Evolutionary conservation across 2,797 vertebrate genomes (phyloP), one percentile per base, ranked within the genome.

Genomic region (Eidolon dupreanum): DNA sequence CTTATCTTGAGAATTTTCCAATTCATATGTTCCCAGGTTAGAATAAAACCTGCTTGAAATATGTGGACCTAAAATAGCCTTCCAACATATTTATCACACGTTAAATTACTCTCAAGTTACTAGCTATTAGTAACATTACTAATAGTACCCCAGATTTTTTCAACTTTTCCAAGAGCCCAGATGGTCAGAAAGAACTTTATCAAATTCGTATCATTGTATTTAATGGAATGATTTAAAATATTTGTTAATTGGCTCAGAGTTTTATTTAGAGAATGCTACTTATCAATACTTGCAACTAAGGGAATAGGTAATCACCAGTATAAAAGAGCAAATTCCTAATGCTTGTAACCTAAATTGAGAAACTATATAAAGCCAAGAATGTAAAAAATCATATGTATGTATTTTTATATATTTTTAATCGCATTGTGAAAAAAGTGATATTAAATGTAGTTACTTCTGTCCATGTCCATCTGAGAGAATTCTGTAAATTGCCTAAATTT

Each of bases 151-250:
- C 84, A 84, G 82, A 94, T 87, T 95, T 92, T 92, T 96, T 81
- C 61, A 95, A 75, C 85, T 88, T 97, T 94, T 95, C 7, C 15
- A 86, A 91, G n/a, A 94, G 83, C 61, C 68, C 96, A 97, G 93
- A 96, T 96, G 94, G 91, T 96, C 90, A 90, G 36, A 91, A 97
- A 92, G 49, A 95, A 84, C 51, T 88, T 96, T 89, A 92, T 66
- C 65, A 68, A 88, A 97, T 94, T 93, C 26, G 22, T 55, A 94
- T 83, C 33, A 78, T 77, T 95, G 82, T 65, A 94, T 93, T 93
- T 83, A 87, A 93, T 93, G 53, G 38, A 83, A 97, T 53, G 10
- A 55, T 74, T 93, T 91, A 57, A 94, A 96, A 68, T 88, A 84
- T 41, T 74, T 36, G 88, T 96, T 82, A 90, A 85, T 83, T 26